Evolutionary conservation across 2,113 vertebrate species (phyloP).

Genomic region (Vicugna pacos): DNA sequence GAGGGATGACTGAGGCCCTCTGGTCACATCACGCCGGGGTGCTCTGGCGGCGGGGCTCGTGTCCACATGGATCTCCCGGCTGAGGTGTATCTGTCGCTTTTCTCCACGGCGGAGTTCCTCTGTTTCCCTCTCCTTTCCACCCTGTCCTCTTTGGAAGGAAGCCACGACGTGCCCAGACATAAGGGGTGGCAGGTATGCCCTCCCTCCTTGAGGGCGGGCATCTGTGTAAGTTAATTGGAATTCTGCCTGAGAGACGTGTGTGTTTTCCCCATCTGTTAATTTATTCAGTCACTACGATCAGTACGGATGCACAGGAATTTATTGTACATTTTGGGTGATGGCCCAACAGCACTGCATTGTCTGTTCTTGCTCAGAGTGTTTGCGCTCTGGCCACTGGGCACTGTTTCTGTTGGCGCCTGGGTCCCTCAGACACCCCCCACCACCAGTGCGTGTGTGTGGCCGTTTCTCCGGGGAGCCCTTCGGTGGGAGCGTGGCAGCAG

Average conservation of each 20-base stretch:
- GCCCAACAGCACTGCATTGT: fast-evolving
- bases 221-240: fast-evolving
- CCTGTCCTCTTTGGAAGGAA: not conserved
- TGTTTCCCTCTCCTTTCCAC: no score
- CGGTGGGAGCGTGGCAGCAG: not conserved
- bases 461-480: not conserved
- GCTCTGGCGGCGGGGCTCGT: fast-evolving
- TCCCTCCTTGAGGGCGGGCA: not conserved
- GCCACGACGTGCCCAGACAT: fast-evolving
- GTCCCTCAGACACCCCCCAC: not conserved
- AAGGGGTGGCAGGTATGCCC: no score
- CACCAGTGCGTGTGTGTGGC: no score
- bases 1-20: no score
- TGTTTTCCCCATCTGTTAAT: not conserved
- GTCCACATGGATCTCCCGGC: not conserved
- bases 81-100: not conserved
- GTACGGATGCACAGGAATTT: fast-evolving
- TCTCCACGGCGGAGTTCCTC: not conserved
- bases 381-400: fast-evolving
- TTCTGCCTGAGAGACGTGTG: not conserved
- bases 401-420: not conserved
- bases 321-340: not conserved
- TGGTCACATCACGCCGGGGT: fast-evolving
- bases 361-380: fast-evolving
- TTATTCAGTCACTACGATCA: fast-evolving